A percentile compares a stretch with the other conserved stretches of the same genome.
phyloP scores from a whole-genome alignment of 2,797 vertebrate species.

The Vireo griseus region DNA sequence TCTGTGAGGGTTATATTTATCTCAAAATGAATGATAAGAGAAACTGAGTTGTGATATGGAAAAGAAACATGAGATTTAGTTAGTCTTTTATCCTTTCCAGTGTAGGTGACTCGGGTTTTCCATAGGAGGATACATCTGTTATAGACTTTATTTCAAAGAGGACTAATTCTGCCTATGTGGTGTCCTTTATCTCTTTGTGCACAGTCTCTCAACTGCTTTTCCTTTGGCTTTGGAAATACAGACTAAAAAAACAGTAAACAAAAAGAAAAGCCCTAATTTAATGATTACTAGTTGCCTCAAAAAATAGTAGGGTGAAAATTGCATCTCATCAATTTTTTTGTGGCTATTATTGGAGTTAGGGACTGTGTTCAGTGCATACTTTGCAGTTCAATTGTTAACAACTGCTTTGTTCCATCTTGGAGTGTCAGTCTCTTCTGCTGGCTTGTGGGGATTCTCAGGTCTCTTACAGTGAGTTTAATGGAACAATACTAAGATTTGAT shows the following conservation, averaged over 20 bases:
- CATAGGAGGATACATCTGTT: not conserved
- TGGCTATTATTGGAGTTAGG: not conserved
- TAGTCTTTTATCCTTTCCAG: not conserved
- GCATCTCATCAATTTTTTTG: not conserved
- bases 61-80: not conserved
- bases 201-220: not conserved
- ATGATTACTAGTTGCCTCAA: not conserved
- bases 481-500: not conserved
- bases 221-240: not conserved
- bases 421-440: not conserved
- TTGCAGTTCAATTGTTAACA: not conserved
- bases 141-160: not conserved
- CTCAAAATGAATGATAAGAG: not conserved
- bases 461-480: not conserved
- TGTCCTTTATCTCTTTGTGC: not conserved
- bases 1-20: not conserved
- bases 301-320: not conserved
- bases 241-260: not conserved
- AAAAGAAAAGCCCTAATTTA: not conserved
- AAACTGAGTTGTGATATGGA: not conserved
- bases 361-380: not conserved
- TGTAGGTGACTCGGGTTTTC: not conserved
- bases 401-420: not conserved
- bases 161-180: not conserved
- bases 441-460: not conserved